Percentiles rank a stretch among this genome's conserved stretches.
Evolutionary conservation across 2,113 vertebrate genomes (phyloP).

Genomic region (Leiothrix lutea): DNA sequence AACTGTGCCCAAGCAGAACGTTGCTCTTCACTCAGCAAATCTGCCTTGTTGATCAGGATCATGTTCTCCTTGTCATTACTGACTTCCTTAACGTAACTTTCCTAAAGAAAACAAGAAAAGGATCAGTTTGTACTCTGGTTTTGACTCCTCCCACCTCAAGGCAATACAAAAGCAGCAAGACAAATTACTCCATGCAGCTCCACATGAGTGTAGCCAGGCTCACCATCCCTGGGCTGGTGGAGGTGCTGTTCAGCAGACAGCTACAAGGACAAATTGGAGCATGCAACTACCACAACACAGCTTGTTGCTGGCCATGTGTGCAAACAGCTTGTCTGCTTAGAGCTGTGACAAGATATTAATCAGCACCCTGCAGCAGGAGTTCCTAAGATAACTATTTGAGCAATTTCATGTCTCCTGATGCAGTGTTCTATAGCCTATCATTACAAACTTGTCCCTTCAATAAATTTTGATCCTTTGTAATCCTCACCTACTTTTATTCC

Average conservation of each 20-base stretch:
- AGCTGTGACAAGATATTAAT: not conserved
- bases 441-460: not conserved
- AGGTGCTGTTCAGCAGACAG: not conserved
- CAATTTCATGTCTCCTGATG: not conserved
- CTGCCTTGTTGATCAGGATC: slow-evolving; percentile 93
- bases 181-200: not conserved
- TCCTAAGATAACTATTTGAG: not conserved
- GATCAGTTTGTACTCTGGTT: not conserved
- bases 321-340: not conserved
- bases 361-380: not conserved
- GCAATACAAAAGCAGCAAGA: not conserved
- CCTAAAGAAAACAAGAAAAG: slow-evolving; percentile 72
- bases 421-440: not conserved
- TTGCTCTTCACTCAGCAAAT: slow-evolving; percentile 87
- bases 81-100: slow-evolving; percentile 87
- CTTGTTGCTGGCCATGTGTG: accelerated
- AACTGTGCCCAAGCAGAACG: slow-evolving; percentile 83
- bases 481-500: not conserved
- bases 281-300: not conserved
- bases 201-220: accelerated
- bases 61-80: slow-evolving; percentile 87
- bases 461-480: not conserved
- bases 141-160: not conserved
- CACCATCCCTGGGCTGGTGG: not conserved
- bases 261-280: not conserved